Evolutionary conservation across 2,888 invertebrate species (phyloP).

Genomic region (Rhagium mordax): DNA sequence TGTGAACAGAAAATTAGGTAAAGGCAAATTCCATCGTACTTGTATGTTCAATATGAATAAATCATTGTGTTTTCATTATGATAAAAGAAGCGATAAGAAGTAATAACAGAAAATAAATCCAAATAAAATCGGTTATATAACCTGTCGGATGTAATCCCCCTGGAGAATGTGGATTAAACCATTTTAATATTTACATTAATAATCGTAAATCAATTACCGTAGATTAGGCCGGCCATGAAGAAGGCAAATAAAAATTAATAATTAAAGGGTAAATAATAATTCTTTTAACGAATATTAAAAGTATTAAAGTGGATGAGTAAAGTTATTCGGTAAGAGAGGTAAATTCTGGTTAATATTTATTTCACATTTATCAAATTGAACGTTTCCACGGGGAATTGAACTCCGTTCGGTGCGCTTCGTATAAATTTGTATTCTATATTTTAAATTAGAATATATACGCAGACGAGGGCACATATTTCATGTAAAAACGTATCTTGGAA

Average conservation of each 20-base stretch:
- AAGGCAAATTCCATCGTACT: background rate
- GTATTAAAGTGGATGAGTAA: slow-evolving; percentile 56
- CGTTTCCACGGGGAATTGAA: slow-evolving; percentile 68
- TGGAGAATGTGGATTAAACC: slow-evolving; percentile 26
- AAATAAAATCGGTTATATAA: slow-evolving; percentile 9
- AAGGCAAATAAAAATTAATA: slow-evolving; percentile 46
- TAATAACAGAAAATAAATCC: slow-evolving; percentile 9
- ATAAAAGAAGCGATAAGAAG: slow-evolving; percentile 9
- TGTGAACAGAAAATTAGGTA: background rate
- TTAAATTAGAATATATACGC: slow-evolving; percentile 71
- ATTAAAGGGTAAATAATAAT: slow-evolving; percentile 61
- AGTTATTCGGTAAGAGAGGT: slow-evolving; percentile 56
- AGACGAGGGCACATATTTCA: slow-evolving; percentile 69
- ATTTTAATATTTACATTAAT: slow-evolving; percentile 51
- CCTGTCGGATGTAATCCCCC: slow-evolving; percentile 11
- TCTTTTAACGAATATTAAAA: slow-evolving; percentile 58
- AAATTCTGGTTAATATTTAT: slow-evolving; percentile 70
- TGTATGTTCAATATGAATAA: background rate
- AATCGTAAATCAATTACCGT: slow-evolving; percentile 51
- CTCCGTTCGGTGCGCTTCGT: slow-evolving; percentile 64
- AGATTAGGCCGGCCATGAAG: slow-evolving; percentile 40
- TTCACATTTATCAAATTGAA: slow-evolving; percentile 71
- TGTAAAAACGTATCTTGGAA: slow-evolving; percentile 69
- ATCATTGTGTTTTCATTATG: slow-evolving; percentile 4
- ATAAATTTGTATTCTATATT: slow-evolving; percentile 72